These are phyloP conservation scores for Pterophyllum scalare DNA, from an alignment of 2,113 vertebrate genomes.

Conservation along the genomic window DNA sequence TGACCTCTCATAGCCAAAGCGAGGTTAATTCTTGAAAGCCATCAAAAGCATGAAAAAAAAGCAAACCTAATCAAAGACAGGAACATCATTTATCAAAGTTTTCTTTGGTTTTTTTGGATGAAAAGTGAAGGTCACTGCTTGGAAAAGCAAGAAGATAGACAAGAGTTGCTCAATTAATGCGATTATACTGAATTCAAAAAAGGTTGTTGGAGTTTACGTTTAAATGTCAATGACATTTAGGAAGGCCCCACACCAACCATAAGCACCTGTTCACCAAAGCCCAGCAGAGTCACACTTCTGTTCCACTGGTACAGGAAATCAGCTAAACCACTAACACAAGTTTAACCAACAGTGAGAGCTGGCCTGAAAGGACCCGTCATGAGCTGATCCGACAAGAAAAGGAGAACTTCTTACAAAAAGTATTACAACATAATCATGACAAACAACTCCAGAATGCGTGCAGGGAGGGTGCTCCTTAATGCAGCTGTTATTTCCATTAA, in stretches of 20 bases:
- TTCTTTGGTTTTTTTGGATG: not conserved
- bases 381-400: not conserved
- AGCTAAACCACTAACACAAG: not conserved
- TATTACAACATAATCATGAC: not conserved
- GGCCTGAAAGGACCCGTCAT: not conserved
- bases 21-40: not conserved
- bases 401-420: not conserved
- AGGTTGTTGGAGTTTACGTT: not conserved
- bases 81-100: not conserved
- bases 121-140: not conserved
- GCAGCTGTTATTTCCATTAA: not conserved
- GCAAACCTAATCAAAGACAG: not conserved
- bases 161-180: not conserved
- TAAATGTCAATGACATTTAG: conserved; percentile 1
- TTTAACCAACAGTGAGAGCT: not conserved
- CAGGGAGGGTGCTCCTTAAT: not conserved
- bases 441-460: not conserved
- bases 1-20: not conserved
- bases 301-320: not conserved
- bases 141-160: not conserved
- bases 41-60: not conserved
- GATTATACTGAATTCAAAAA: not conserved
- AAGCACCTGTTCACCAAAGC: not conserved
- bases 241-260: not conserved
- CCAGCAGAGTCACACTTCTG: not conserved